A percentile compares a stretch with the other conserved stretches of the same genome.
Evolutionary conservation across 1,140 invertebrate genomes (phyloP).

Genomic region (Melipona quadrifasciata): DNA sequence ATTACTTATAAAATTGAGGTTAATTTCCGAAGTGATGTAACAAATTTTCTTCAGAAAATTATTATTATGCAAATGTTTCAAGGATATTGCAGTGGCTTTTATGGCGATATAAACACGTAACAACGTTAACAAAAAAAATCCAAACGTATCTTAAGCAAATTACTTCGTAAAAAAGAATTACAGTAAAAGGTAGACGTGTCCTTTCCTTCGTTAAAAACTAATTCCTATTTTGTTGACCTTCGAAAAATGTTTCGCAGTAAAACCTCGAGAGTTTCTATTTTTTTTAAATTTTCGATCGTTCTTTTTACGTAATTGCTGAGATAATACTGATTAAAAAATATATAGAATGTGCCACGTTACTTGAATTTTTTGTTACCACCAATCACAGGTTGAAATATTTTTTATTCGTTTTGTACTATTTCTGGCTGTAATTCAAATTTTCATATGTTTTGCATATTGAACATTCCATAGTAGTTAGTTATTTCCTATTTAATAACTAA

Average conservation of each 20-base stretch:
- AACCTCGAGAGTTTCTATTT: background rate
- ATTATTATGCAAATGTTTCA: background rate
- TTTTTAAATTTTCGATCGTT: background rate
- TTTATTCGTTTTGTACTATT: background rate
- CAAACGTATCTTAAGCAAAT: background rate
- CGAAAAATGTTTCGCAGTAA: background rate
- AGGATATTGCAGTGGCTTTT: background rate
- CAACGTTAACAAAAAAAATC: conserved; percentile 25
- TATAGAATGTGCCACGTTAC: background rate
- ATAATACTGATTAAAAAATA: background rate
- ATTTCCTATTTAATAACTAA: background rate
- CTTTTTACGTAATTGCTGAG: background rate
- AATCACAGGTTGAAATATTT: no score
- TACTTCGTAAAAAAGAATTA: background rate
- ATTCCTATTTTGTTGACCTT: background rate
- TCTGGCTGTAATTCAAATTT: background rate
- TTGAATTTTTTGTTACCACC: background rate
- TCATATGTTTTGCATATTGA: background rate
- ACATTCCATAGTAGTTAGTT: background rate
- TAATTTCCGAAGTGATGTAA: background rate
- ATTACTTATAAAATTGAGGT: background rate
- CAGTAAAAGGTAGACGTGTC: background rate
- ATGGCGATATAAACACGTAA: background rate
- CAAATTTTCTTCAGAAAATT: background rate
- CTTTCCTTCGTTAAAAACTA: background rate